Evolutionary conservation across 1,140 invertebrate species (phyloP).

Genomic region (Caerostris darwini): DNA sequence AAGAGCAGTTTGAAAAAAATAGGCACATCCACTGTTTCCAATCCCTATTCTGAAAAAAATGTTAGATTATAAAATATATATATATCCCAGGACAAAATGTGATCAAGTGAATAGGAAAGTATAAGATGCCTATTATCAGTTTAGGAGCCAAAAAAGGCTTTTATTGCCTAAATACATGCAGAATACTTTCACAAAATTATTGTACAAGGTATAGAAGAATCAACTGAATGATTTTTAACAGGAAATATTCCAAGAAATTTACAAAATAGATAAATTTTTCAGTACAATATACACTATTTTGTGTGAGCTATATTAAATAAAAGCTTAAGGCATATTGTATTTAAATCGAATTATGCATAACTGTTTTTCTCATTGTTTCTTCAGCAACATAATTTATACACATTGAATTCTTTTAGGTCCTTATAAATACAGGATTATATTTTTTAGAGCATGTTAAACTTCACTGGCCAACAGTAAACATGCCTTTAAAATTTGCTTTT

Average conservation of each 20-base stretch:
- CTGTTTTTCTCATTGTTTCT: too few relatives aligned
- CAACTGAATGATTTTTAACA: not conserved
- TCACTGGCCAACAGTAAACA: too few relatives aligned
- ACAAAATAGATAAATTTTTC: not conserved
- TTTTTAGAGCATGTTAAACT: too few relatives aligned
- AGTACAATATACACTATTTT: not conserved
- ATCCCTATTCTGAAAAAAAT: constrained; percentile 77
- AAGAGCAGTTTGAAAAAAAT: constrained; percentile 78
- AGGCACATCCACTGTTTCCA: constrained; percentile 70
- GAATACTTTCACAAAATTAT: not conserved
- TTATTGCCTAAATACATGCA: not conserved
- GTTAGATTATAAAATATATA: constrained; percentile 68
- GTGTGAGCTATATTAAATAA: too few relatives aligned
- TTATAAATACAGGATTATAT: too few relatives aligned
- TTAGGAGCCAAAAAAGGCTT: not conserved
- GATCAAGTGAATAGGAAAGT: constrained; percentile 32
- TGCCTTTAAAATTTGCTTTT: too few relatives aligned
- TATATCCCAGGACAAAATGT: constrained; percentile 62
- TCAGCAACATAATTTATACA: too few relatives aligned
- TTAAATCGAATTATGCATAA: too few relatives aligned
- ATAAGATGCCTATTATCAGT: constrained; percentile 4
- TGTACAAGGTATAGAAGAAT: not conserved
- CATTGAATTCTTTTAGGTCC: too few relatives aligned
- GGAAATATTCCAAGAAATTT: not conserved
- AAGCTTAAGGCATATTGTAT: too few relatives aligned